Base-by-base conservation (phyloP, 1,140 invertebrate species). In the Drosophila fuyamai region DNA sequence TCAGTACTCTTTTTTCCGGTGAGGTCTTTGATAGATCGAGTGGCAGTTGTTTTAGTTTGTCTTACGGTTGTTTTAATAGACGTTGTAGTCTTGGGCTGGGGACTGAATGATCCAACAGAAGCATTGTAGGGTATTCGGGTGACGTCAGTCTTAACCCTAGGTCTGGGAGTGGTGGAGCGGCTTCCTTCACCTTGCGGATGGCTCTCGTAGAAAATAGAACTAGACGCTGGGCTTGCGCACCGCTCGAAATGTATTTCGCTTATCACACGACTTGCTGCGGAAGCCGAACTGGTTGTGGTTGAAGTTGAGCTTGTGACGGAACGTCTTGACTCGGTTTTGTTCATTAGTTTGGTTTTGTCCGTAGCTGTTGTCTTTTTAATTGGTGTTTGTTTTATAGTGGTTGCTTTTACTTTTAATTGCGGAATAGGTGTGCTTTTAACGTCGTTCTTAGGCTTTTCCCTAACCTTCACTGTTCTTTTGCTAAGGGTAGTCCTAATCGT, bases 181-280 rank as follows among this genome's bases (percentile, higher is more conserved):
- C 90, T 91, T 29, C 53, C 75, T 9, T 91, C 89, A 9, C 84
- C 78, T 41, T 89, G 83, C n/a, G 78, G 65, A 46, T 86, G 79
- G 23, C 80, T 89, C 46, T 89, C 84, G n/a, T 89, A 89, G 60
- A 89, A 89, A 75, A 89, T 89, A n/a, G 84, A 89, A 68, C 85
- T 89, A 1, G 84, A 78, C 7, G 84, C 85, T n/a, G 84, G 85
- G 44, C 84, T 89, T 6, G 85, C 57, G 18, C 85, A 89, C 58
- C 85, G 61, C 44, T 89, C 84, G 38, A 89, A 89, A 50, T 89
- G 84, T 46, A 89, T 48, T 84, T 89, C 84, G 36, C 84, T 89
- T 36, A 84, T 89, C 0, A 89, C 74, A 32, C 84, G 80, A 61
- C 85, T 89, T 8, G 85, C 66, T 4, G 80, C 81, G 1, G 84